These are phyloP conservation scores for Brachionichthys hirsutus DNA, from an alignment of 2,113 vertebrate genomes.

Conservation along the genomic window DNA sequence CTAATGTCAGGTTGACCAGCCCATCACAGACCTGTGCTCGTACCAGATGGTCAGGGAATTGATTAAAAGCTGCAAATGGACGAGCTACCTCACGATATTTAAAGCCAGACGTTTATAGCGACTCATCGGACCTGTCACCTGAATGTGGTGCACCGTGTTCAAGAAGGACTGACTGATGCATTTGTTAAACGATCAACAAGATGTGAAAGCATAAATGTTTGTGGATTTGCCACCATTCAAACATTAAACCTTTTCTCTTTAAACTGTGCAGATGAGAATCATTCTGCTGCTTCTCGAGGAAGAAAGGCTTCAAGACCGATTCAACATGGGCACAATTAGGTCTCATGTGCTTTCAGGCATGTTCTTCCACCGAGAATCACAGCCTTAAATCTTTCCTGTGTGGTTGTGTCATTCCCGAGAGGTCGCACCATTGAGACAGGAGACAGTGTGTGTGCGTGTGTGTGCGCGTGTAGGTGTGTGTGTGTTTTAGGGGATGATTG, in stretches of 20 bases:
- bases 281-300: no score
- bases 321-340: neutral
- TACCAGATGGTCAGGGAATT: constrained; percentile 29
- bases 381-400: constrained; percentile 8
- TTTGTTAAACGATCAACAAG: no score
- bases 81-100: constrained; percentile 11
- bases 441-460: neutral
- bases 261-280: no score
- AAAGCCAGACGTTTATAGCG: constrained; percentile 18
- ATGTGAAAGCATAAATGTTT: no score
- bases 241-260: no score
- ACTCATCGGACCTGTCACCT: neutral
- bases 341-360: constrained; percentile 27
- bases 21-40: neutral
- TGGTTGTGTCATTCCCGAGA: no score
- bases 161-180: no score
- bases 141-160: neutral
- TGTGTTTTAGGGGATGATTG: constrained; percentile 13
- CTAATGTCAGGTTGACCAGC: constrained; percentile 9
- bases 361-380: constrained; percentile 30
- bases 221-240: no score
- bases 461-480: no score
- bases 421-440: no score
- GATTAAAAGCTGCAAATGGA: constrained; percentile 31
- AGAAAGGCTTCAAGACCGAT: no score